A percentile compares a stretch with the other conserved stretches of the same genome.
Evolutionary conservation across 2,888 invertebrate species (phyloP).

Genomic region (Thymelicus acteon): DNA sequence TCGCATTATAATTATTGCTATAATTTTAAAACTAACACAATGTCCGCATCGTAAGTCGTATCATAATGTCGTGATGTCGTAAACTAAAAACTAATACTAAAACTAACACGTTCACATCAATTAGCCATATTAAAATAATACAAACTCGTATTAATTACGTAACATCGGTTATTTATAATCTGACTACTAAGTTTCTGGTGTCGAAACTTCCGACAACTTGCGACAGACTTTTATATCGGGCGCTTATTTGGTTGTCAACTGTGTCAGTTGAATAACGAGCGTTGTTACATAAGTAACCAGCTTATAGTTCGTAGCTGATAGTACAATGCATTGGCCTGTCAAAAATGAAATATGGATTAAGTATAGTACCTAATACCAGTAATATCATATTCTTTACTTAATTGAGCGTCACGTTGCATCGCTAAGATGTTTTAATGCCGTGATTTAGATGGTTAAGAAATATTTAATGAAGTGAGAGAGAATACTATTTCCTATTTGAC

Average conservation of each 20-base stretch:
- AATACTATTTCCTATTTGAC: not conserved
- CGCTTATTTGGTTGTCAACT: slow-evolving; percentile 70
- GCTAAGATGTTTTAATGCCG: slow-evolving; percentile 12
- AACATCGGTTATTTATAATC: slow-evolving; percentile 65
- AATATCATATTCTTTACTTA: slow-evolving; percentile 6
- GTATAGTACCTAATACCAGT: not conserved
- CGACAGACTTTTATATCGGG: slow-evolving; percentile 65
- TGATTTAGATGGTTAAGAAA: slow-evolving; percentile 26
- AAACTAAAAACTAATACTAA: slow-evolving; percentile 23
- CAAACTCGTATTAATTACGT: slow-evolving; percentile 59
- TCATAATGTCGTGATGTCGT: slow-evolving; percentile 3
- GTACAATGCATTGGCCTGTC: slow-evolving; percentile 27
- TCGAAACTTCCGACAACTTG: slow-evolving; percentile 76
- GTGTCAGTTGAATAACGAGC: slow-evolving; percentile 70
- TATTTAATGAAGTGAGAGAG: slow-evolving; percentile 7
- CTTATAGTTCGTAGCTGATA: slow-evolving; percentile 46
- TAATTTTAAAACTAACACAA: not conserved
- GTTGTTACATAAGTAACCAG: slow-evolving; percentile 62
- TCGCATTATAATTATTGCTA: not conserved
- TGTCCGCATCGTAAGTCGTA: not conserved
- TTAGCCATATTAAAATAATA: slow-evolving; percentile 52
- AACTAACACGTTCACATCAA: slow-evolving; percentile 44
- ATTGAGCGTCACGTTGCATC: slow-evolving; percentile 23
- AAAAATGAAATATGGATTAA: slow-evolving; percentile 33
- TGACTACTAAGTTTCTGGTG: slow-evolving; percentile 59